Evolutionary conservation across 2,888 invertebrate genomes (phyloP), one percentile per base, ranked within the genome.

Genomic region (Rhopalosiphum nymphaeae): DNA sequence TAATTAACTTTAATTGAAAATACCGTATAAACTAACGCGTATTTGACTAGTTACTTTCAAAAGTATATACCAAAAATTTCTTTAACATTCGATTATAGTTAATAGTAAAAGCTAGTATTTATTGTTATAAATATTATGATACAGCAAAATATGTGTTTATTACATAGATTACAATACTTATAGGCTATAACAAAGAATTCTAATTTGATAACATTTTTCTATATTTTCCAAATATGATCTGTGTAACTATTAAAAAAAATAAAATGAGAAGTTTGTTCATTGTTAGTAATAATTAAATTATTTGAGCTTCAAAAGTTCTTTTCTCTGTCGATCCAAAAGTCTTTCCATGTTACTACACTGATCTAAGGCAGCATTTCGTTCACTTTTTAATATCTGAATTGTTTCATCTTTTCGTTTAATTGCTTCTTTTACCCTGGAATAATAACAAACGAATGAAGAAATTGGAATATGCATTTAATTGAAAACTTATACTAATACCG

Each of bases 321-420:
- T 95, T 92, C 94, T 85, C 87, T 95, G 98, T 95, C 98, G 97
- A 95, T 98, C 97, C 94, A 98, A 96, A 96, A 98, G 96, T 95
- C 96, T 97, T 95, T 98, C 98, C 94, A 98, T 96, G 95, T 98
- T 97, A 0, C 97, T 96, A 95, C 98, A 97, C 95, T 97, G 97
- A 96, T 97, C 97, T 95, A 97, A 97, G 90, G 97, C 96, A 78
- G 97, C 97, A 92, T 97, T 97, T 42, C 97, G 96, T 95, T 98
- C 98, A 91, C 97, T 97, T 89, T 97, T 97, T 61, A 98, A 96
- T 94, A 98, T 97, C 95, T 97, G 97, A 92, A 98, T 97, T 16
- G 97, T 97, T 10, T 98, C 97, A 95, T 98, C 98, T 95, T 98
- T 98, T 94, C 98, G 97, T 0, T 97, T 97, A 44, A 98, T 97